A percentile compares a stretch with the other conserved stretches of the same genome.
Evolutionary conservation across 2,888 invertebrate species (phyloP).

Genomic region (Tetragonula carbonaria): DNA sequence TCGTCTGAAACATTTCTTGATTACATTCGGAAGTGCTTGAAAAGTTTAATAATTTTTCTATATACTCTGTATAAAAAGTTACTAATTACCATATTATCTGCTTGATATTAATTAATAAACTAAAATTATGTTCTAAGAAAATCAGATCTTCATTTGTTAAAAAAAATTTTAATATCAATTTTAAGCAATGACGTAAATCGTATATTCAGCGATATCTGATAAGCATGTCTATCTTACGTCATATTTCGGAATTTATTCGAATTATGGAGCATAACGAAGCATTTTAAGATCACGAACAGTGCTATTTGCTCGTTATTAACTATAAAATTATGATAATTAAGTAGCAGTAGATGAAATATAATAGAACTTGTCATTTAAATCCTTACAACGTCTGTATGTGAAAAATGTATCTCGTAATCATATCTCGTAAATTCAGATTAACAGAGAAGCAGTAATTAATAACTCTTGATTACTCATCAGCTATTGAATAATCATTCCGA

Average conservation of each 20-base stretch:
- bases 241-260: constrained; percentile 26
- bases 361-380: constrained; percentile 29
- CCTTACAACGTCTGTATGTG: too few relatives aligned
- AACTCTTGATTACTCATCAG: neutral
- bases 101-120: too few relatives aligned
- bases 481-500: neutral
- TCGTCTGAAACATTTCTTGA: too few relatives aligned
- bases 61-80: neutral
- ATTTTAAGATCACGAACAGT: constrained; percentile 39
- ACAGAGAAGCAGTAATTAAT: neutral
- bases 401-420: neutral
- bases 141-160: neutral
- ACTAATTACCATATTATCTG: neutral
- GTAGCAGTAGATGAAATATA: neutral
- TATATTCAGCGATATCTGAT: constrained; percentile 2
- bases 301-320: constrained; percentile 23
- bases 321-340: constrained; percentile 47
- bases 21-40: too few relatives aligned
- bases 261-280: constrained; percentile 78
- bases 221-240: constrained; percentile 48
- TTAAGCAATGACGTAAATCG: constrained; percentile 1
- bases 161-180: neutral
- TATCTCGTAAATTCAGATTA: too few relatives aligned
- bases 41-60: too few relatives aligned
- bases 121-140: too few relatives aligned